Percentiles rank a stretch among this genome's conserved stretches.
Conservation (phyloP, 2,113 vertebrate genomes). For the Rhodinocichla rosea region DNA sequence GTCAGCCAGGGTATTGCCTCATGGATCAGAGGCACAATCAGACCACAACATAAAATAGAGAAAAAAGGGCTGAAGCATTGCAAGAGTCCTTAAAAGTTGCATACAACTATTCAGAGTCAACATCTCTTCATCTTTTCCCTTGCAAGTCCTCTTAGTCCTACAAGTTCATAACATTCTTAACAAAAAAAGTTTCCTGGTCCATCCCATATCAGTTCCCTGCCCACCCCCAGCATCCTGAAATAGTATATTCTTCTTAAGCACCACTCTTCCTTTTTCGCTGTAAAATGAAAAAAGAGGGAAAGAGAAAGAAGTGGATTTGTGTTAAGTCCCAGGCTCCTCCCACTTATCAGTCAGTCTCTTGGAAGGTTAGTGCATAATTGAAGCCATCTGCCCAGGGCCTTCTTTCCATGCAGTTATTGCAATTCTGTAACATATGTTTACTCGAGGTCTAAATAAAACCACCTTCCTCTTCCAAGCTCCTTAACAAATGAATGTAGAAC, state of each 20-base stretch:
- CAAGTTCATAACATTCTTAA: not conserved
- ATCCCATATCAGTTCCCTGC: not conserved
- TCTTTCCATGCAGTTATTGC: not conserved
- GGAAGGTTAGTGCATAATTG: constrained; percentile 2
- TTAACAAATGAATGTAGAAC: not conserved
- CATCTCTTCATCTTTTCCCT: not conserved
- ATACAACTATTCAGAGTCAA: not conserved
- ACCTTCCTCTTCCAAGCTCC: not conserved
- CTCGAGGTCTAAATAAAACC: not conserved
- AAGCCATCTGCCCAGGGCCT: not conserved
- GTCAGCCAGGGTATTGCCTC: not conserved
- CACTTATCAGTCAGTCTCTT: not conserved
- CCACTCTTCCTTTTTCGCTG: not conserved
- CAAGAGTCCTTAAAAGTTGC: not conserved
- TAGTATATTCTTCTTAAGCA: not conserved
- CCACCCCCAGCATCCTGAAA: not conserved
- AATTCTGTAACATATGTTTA: not conserved
- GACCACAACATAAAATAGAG: not conserved
- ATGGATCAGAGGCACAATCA: not conserved
- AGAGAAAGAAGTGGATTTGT: not conserved
- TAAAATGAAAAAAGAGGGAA: not conserved
- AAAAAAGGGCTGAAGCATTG: not conserved
- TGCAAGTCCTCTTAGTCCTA: not conserved
- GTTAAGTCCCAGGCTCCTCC: not conserved
- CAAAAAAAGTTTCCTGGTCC: not conserved